Percentiles rank a stretch among this genome's conserved stretches.
Conservation (phyloP, 2,113 vertebrate species). For the Brevimyrus niger region DNA sequence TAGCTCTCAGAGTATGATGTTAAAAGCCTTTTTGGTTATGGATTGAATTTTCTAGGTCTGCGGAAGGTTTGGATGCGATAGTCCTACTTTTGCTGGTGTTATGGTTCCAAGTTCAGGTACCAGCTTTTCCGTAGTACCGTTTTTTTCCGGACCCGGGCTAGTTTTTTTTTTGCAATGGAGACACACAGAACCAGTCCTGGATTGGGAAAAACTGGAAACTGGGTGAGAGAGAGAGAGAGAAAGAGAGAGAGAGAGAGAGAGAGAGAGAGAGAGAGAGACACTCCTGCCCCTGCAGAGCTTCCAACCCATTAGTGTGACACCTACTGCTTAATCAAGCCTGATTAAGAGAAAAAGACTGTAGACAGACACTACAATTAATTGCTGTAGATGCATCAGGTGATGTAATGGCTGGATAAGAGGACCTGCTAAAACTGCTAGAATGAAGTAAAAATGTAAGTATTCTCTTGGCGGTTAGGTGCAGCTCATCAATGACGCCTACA, state of each 20-base stretch:
- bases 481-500: slow-evolving; percentile 69
- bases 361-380: neutral
- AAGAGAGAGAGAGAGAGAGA: neutral
- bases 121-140: neutral
- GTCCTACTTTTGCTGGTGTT: neutral
- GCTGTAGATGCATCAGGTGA: neutral
- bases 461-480: slow-evolving; percentile 54
- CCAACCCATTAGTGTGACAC: neutral
- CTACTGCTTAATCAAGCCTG: neutral
- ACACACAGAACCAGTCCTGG: neutral
- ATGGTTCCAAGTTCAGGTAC: neutral
- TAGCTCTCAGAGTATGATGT: neutral
- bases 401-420: neutral
- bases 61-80: neutral
- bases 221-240: neutral
- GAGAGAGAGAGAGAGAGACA: neutral
- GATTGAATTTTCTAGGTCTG: neutral
- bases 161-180: neutral
- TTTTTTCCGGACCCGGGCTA: neutral
- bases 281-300: neutral
- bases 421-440: neutral
- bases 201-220: neutral
- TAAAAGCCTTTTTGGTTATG: neutral
- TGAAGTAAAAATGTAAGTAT: neutral
- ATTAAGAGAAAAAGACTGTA: neutral